These are phyloP conservation scores for Myiotriccus ornatus DNA, from an alignment of 2,797 vertebrate species.

Conservation along the genomic window DNA sequence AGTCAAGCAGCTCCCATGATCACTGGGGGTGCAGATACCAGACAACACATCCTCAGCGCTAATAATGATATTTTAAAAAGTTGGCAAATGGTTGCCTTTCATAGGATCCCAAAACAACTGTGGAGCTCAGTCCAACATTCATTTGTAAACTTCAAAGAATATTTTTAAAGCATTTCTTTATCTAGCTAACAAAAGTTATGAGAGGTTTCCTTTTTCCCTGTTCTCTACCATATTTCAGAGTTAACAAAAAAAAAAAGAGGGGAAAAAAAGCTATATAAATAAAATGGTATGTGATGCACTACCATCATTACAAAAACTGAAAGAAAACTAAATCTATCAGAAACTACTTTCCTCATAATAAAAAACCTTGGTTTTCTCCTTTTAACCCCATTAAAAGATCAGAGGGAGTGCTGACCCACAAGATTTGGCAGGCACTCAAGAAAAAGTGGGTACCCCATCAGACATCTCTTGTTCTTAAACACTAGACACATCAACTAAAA, in stretches of 20 bases:
- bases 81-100: not conserved
- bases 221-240: not conserved
- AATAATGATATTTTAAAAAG: not conserved
- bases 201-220: not conserved
- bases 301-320: constrained; percentile 10
- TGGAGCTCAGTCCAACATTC: not conserved
- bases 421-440: constrained; percentile 68
- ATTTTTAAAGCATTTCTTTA: constrained; percentile 1
- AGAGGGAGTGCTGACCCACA: constrained; percentile 68
- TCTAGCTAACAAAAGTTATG: not conserved
- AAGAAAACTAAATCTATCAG: constrained; percentile 41
- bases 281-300: constrained; percentile 41
- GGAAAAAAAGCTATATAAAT: not conserved
- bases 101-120: not conserved
- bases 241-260: not conserved
- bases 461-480: constrained; percentile 61
- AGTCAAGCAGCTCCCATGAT: not conserved
- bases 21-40: not conserved
- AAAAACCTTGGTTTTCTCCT: constrained; percentile 60
- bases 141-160: constrained; percentile 2
- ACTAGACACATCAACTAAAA: constrained; percentile 59
- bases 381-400: constrained; percentile 74
- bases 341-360: constrained; percentile 55
- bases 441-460: constrained; percentile 52
- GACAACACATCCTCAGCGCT: not conserved